Evolutionary conservation across 2,113 vertebrate genomes (phyloP), one percentile per base, ranked within the genome.

Genomic region (Gobio gobio): DNA sequence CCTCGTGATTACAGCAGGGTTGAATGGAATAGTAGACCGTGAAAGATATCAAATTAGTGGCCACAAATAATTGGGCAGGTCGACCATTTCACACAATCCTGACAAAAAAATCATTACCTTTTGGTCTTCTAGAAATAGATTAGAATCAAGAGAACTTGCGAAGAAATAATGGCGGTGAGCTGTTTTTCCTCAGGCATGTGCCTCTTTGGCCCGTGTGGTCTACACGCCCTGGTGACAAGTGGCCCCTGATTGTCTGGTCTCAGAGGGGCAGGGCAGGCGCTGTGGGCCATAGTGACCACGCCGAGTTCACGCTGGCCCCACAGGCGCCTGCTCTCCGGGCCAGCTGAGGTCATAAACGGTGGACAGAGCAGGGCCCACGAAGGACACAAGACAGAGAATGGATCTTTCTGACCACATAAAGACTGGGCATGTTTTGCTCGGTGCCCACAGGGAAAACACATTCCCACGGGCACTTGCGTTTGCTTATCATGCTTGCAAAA

Each of bases 251-350:
- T 61, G 45, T 78, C 88, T 88, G 85, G 40, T 36, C 82, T 63
- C 51, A 36, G 66, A 91, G 87, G 88, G 83, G 81, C 87, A 63
- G 81, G 85, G 86, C 79, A 40, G 88, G 86, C 45, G 33, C 45
- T 61, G 77, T 78, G 82, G 86, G 56, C 76, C 51, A 43, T 61
- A 40, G 51, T 86, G 82, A 84, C 82, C 81, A 33, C 73, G 81
- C 74, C 78, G 87, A 89, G 92, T 91, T 90, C 89, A 89, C 86
- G 88, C 80, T 79, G 86, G 91, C 91, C 90, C 91, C 89, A 93
- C 26, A 91, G 93, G 92, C 92, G 90, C 91, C 93, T 93, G 82
- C 61, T 56, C 86, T 91, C 84, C 86, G 79, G 79, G 88, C 89
- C 92, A 93, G 85, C 49, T 22, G 7, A 89, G 78, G 90, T 84